Percentiles rank a stretch among this genome's conserved stretches.
Conservation (phyloP, 2,888 invertebrate species). For the Rhabditoides inermis region DNA sequence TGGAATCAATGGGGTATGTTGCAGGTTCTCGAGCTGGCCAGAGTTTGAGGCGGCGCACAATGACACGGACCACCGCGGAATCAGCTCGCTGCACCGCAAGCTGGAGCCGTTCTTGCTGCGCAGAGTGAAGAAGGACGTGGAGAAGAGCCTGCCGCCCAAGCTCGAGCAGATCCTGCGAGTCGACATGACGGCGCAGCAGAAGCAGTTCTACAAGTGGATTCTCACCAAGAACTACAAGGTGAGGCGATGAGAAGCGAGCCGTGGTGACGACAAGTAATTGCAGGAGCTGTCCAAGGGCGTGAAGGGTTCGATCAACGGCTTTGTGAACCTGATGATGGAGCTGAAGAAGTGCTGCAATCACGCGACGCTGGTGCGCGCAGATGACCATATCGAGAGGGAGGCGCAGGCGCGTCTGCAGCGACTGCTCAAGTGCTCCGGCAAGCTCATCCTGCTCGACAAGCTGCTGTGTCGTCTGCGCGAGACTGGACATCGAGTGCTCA, state of each 20-base stretch:
- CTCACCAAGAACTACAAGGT: slow-evolving; percentile 94
- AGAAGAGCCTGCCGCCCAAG: slow-evolving; percentile 95
- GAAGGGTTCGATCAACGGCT: slow-evolving; percentile 68
- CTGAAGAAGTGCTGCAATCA: slow-evolving; percentile 98
- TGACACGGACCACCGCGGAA: slow-evolving; percentile 82
- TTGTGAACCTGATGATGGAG: slow-evolving; percentile 95
- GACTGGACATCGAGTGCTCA: slow-evolving; percentile 91
- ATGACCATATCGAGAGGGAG: slow-evolving; percentile 60
- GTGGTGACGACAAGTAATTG: no score
- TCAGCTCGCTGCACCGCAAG: slow-evolving; percentile 84
- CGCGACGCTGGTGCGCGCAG: slow-evolving; percentile 61
- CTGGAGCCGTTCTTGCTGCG: slow-evolving; percentile 88
- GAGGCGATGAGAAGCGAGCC: no score
- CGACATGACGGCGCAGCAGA: slow-evolving; percentile 93
- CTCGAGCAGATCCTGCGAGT: slow-evolving; percentile 97
- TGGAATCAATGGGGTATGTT: no score
- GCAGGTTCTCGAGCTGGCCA: slow-evolving; percentile 81
- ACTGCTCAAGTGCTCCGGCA: slow-evolving; percentile 85
- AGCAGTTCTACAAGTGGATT: slow-evolving; percentile 98
- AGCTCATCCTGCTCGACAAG: slow-evolving; percentile 87
- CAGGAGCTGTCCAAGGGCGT: slow-evolving; percentile 80
- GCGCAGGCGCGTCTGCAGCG: slow-evolving; percentile 71
- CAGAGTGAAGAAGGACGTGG: slow-evolving; percentile 95
- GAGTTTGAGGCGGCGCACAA: slow-evolving; percentile 79
- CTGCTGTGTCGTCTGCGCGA: slow-evolving; percentile 79